Percentiles rank a stretch among this genome's conserved stretches.
Conservation (phyloP, 2,113 vertebrate species). For the Passer domesticus region DNA sequence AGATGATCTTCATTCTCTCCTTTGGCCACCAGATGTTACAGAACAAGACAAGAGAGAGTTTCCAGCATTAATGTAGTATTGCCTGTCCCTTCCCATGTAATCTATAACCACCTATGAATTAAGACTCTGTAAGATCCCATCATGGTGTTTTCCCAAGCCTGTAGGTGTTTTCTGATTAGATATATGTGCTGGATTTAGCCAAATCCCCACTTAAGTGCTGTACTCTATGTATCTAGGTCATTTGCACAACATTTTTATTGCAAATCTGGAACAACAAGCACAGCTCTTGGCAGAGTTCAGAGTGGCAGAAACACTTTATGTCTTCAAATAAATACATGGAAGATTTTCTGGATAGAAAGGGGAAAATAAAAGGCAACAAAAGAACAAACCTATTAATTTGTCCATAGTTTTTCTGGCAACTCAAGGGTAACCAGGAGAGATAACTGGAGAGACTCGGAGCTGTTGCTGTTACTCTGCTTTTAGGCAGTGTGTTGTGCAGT, state of each 20-base stretch:
- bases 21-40: neutral
- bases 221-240: neutral
- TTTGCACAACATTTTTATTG: conserved; percentile 21
- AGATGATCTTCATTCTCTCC: neutral
- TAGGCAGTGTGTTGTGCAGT: neutral
- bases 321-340: neutral
- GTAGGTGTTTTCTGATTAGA: neutral
- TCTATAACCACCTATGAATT: neutral
- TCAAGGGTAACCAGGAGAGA: neutral
- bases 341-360: neutral
- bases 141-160: neutral
- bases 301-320: neutral
- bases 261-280: conserved; percentile 27
- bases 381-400: neutral
- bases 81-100: neutral
- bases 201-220: neutral
- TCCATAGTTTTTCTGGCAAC: neutral
- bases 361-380: neutral
- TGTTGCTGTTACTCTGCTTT: neutral
- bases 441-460: neutral
- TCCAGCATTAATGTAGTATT: neutral
- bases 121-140: neutral
- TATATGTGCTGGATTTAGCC: neutral
- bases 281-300: conserved; percentile 2
- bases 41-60: neutral